These are phyloP conservation scores for Doryteuthis pealeii DNA, from an alignment of 1,140 invertebrate genomes.

Conservation along the genomic window DNA sequence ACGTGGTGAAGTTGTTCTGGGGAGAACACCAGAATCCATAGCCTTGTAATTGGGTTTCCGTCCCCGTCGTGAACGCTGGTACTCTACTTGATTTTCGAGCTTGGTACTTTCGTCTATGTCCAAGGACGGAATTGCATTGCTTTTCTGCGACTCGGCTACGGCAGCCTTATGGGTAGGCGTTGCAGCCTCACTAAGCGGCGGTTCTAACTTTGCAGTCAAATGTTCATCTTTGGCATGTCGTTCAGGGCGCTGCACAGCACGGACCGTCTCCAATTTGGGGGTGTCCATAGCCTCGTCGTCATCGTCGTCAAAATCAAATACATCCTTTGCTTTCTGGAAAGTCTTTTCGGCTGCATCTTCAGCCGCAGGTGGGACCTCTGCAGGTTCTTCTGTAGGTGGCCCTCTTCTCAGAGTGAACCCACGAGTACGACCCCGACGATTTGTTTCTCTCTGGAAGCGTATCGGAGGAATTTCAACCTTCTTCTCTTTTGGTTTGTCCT, in stretches of 20 bases:
- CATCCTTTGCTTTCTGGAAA: conserved; percentile 26
- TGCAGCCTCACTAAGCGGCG: neutral
- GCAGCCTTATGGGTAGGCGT: neutral
- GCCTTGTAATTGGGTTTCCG: conserved; percentile 43
- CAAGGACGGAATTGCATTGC: neutral
- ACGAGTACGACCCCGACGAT: neutral
- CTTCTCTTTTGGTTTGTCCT: neutral
- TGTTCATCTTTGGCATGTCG: neutral
- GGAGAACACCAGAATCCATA: conserved; percentile 36
- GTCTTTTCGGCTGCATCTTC: conserved; percentile 19
- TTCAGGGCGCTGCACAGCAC: neutral
- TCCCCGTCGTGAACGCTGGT: conserved; percentile 27
- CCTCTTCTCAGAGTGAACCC: neutral
- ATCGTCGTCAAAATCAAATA: conserved; percentile 33
- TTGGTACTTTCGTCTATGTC: conserved; percentile 13
- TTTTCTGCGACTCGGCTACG: neutral
- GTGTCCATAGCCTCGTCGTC: conserved; percentile 23
- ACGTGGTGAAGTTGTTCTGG: conserved; percentile 32
- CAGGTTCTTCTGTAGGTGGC: neutral
- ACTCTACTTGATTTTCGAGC: conserved; percentile 15
- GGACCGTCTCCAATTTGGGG: neutral
- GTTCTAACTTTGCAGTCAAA: neutral
- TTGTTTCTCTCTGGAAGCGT: conserved; percentile 1
- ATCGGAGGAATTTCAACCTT: conserved; percentile 3
- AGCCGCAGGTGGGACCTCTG: neutral